phyloP scores from a whole-genome alignment of 2,797 vertebrate species.

The Enteromius anoplus region DNA sequence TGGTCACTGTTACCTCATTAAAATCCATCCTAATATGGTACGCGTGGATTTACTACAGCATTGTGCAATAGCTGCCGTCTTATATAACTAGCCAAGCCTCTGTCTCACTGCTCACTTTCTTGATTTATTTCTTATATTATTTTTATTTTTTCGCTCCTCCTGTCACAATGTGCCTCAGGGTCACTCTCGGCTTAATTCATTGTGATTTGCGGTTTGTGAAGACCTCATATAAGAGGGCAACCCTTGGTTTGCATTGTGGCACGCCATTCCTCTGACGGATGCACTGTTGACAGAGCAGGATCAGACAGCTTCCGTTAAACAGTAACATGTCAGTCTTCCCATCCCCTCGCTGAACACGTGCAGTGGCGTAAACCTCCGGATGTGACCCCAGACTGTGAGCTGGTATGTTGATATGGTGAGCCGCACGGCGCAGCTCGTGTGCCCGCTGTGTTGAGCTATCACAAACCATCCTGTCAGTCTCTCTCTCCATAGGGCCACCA shows the following conservation, averaged over 20 bases:
- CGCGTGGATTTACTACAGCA: constrained; percentile 54
- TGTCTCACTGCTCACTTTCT: neutral
- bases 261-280: constrained; percentile 12
- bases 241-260: neutral
- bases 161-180: constrained; percentile 30
- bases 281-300: constrained; percentile 8
- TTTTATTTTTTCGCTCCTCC: neutral
- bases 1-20: constrained; percentile 55
- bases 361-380: neutral
- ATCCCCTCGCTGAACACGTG: constrained; percentile 5
- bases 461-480: constrained; percentile 28
- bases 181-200: constrained; percentile 22
- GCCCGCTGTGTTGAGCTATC: constrained; percentile 14
- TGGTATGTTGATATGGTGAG: constrained; percentile 1
- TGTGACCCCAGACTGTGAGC: constrained; percentile 23
- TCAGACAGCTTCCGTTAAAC: constrained; percentile 23
- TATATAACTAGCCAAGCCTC: constrained; percentile 56
- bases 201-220: constrained; percentile 26
- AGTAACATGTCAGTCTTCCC: neutral
- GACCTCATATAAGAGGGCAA: constrained; percentile 19
- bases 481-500: constrained; percentile 15
- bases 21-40: constrained; percentile 46
- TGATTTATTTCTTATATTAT: neutral
- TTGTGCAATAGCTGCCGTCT: constrained; percentile 58
- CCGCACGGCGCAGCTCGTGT: constrained; percentile 19